Percentiles rank a stretch among this genome's conserved stretches.
phyloP scores from a whole-genome alignment of 2,888 invertebrate genomes.

The Pseudococcus longispinus region DNA sequence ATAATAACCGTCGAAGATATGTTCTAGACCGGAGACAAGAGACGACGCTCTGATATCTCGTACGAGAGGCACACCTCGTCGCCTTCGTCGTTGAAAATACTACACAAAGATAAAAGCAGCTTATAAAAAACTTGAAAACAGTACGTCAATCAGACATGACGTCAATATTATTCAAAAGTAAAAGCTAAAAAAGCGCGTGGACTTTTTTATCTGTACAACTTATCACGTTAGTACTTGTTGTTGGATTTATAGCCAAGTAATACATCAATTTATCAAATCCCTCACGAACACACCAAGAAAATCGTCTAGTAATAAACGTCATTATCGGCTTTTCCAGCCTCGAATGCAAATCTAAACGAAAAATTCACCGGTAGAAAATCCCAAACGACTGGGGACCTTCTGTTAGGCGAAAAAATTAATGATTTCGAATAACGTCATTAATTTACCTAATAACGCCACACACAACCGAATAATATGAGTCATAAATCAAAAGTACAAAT shows the following conservation, averaged over 20 bases:
- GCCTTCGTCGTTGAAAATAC: not conserved
- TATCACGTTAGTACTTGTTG: not conserved
- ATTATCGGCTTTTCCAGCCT: not conserved
- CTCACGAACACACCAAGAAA: not conserved
- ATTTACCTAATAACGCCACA: not conserved
- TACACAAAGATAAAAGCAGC: not conserved
- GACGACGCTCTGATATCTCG: not conserved
- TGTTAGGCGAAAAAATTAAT: not conserved
- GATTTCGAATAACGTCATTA: not conserved
- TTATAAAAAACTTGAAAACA: conserved; percentile 1
- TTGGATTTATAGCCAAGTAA: not conserved
- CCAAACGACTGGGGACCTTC: not conserved
- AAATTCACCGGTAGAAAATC: not conserved
- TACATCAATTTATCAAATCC: conserved; percentile 23
- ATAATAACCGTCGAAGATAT: not conserved
- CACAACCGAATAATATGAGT: not conserved
- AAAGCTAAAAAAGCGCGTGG: not conserved
- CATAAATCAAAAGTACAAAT: conserved; percentile 16
- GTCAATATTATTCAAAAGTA: conserved; percentile 1
- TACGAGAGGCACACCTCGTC: not conserved
- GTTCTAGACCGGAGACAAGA: not conserved
- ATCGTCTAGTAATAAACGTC: not conserved
- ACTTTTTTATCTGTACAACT: not conserved
- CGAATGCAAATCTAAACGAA: not conserved
- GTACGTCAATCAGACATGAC: not conserved